phyloP scores from a whole-genome alignment of 2,113 vertebrate species.

The Grus americana region DNA sequence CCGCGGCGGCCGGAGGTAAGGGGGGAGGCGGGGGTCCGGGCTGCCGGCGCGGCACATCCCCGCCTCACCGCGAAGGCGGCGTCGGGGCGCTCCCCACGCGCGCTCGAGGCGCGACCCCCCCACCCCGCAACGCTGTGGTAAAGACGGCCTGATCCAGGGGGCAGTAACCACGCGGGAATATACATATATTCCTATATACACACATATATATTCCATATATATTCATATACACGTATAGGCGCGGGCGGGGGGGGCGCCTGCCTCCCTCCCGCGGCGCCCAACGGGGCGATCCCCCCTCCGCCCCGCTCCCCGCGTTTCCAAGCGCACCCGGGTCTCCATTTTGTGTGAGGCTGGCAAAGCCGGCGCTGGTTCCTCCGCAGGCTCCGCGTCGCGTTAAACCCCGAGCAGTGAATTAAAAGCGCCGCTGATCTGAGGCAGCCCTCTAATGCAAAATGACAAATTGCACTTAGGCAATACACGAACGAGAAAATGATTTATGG shows the following conservation, averaged over 20 bases:
- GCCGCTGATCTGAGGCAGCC: conserved; percentile 34
- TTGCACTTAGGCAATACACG: conserved; percentile 74
- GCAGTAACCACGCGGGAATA: neutral
- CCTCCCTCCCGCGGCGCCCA: too few relatives aligned
- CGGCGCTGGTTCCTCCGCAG: neutral
- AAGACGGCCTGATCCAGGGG: neutral
- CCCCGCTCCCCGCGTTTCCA: neutral
- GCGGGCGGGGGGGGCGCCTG: too few relatives aligned
- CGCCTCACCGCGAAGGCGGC: neutral
- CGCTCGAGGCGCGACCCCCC: too few relatives aligned
- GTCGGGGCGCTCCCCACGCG: neutral
- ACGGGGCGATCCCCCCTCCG: too few relatives aligned
- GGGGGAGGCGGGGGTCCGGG: neutral
- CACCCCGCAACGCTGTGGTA: neutral
- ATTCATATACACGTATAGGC: neutral
- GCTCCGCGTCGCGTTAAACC: conserved; percentile 27
- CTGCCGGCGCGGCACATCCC: neutral
- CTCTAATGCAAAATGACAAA: conserved; percentile 74
- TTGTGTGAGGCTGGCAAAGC: neutral
- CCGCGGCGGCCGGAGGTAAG: neutral
- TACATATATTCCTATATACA: too few relatives aligned
- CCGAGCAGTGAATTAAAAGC: conserved; percentile 65
- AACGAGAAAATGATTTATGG: conserved; percentile 81
- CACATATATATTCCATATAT: too few relatives aligned
- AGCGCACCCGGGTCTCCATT: neutral